Base-by-base conservation (phyloP, 30 jellyfish, hydroid and myxozoan genomes). In the Cassiopea xamachana region DNA sequence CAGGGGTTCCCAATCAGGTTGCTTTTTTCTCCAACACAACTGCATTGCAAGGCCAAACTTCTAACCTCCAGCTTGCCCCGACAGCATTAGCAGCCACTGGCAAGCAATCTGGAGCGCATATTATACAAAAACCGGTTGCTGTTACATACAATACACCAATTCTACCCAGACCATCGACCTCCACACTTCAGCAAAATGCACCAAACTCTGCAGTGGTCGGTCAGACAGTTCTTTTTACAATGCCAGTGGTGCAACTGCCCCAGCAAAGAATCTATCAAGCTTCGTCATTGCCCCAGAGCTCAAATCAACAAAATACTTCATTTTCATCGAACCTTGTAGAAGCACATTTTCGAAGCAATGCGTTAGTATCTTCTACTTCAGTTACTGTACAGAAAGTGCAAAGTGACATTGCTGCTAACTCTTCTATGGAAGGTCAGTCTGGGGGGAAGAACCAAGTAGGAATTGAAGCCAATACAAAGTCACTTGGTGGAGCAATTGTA, bases 111-210 rank as follows among this genome's bases (percentile, higher is more conserved):
- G 76, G 68, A 7, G 75, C 72, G 16, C 92, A 84, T 19, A 68
- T 60, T 0, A 47, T 60, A 45, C 79, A 80, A 16, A 87, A 77
- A 80, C 46, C 83, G 1, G 94, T 55, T 12, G 60, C 89, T 27
- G 47, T 67, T 71, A 87, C 90, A 6, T 55, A 87, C 49, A 87
- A 87, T 50, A 87, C 94, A 13, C 94, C 94, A 60, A 87, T 87
- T 15, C 85, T 87, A 16, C 94, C 94, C 3, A 81, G 94, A 55
- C 94, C 94, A 8, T 73, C 77, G 84, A 50, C 50, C 16, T 49
- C 89, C 4, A 50, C 93, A 9, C n/a, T 77, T 19, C 68, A 64
- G 73, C 94, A 87, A 58, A 51, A 73, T 39, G 19, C 72, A 9
- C 86, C 83, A 43, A 73, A 75, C 58, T 75, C 94, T 4, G 89